Evolutionary conservation across 1,140 invertebrate genomes (phyloP).

Genomic region (Drosophila ficusphila): DNA sequence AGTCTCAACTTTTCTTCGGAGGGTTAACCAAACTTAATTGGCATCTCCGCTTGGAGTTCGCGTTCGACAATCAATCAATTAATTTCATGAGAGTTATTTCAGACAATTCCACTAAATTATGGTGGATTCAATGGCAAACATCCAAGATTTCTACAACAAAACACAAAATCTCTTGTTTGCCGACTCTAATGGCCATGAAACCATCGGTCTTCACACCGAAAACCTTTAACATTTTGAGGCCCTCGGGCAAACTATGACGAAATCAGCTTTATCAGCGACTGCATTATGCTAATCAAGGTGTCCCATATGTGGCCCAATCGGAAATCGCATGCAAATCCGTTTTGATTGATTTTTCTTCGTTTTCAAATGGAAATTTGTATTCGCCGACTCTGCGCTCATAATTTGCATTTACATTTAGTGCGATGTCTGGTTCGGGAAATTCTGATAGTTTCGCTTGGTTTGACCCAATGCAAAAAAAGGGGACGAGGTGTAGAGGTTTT

Average conservation of each 20-base stretch:
- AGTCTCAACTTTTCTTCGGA: background rate
- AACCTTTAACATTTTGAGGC: slow-evolving; percentile 14
- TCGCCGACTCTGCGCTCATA: slow-evolving; percentile 18
- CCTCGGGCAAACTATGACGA: slow-evolving; percentile 8
- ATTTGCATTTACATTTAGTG: slow-evolving; percentile 37
- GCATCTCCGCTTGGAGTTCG: slow-evolving; percentile 28
- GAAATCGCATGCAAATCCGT: slow-evolving; percentile 44
- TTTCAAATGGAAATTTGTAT: slow-evolving; percentile 32
- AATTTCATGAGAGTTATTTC: slow-evolving; percentile 45
- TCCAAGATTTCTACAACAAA: slow-evolving; percentile 7
- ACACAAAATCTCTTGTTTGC: slow-evolving; percentile 27
- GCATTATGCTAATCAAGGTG: slow-evolving; percentile 24
- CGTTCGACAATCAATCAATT: slow-evolving; percentile 43
- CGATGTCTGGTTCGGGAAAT: slow-evolving; percentile 11
- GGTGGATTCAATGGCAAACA: slow-evolving; percentile 25
- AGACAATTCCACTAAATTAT: slow-evolving; percentile 43
- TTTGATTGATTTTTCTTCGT: slow-evolving; percentile 40
- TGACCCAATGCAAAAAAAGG: slow-evolving; percentile 13
- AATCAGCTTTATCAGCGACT: slow-evolving; percentile 12
- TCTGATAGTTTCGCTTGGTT: slow-evolving; percentile 6
- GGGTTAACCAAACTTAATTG: slow-evolving; percentile 49
- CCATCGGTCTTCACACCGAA: background rate
- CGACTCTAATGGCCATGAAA: slow-evolving; percentile 42
- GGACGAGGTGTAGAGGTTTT: background rate
- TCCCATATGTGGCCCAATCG: slow-evolving; percentile 39